Evolutionary conservation across 1,140 invertebrate genomes (phyloP), one percentile per base, ranked within the genome.

Genomic region (Hyposmocoma kahamanoa): DNA sequence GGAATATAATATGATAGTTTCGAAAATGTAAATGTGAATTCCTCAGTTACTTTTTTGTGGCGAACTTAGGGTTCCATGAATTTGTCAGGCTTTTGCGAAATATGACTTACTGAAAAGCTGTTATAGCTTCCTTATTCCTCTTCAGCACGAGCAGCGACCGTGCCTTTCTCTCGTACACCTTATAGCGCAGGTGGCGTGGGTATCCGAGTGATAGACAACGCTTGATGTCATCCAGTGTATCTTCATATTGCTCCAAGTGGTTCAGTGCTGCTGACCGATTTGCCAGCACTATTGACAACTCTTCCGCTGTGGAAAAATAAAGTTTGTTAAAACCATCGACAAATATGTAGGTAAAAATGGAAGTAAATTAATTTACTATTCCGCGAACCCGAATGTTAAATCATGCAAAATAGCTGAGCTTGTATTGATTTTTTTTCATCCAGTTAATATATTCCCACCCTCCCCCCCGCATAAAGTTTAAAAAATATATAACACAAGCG

Each of bases 201-300:
- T 96, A 97, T 8, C 89, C 91, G 26, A 90, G 72, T 1, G 88
- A 74, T 0, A 95, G 64, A 6, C 94, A 91, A 22, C 90, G 78
- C n/a, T 90, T 83, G 20, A 94, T 92, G 67, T 97, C 95, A 4
- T 83, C 68, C 10, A 95, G 63, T 0, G 92, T 88, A 19, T 90
- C 81, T 58, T 92, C 84, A 74, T 91, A 92, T 47, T 91, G 88
- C 42, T 92, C 87, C 68, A 96, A 68, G 71, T 97, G 94, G 68
- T 93, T 96, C 3, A 96, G 86, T 0, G 93, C 91, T 0, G 96
- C 96, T 9, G 96, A 97, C 42, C 96, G 90, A 79, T 98, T 98
- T 2, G 94, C 95, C 53, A 94, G 89, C 1, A 94, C 88, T 30
- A 97, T 89, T 0, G 94, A 88, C 1, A 95, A 64, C 38, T 95